Evolutionary conservation across 2,888 invertebrate genomes (phyloP), one percentile per base, ranked within the genome.

Genomic region (Leptopilina drosophilae): DNA sequence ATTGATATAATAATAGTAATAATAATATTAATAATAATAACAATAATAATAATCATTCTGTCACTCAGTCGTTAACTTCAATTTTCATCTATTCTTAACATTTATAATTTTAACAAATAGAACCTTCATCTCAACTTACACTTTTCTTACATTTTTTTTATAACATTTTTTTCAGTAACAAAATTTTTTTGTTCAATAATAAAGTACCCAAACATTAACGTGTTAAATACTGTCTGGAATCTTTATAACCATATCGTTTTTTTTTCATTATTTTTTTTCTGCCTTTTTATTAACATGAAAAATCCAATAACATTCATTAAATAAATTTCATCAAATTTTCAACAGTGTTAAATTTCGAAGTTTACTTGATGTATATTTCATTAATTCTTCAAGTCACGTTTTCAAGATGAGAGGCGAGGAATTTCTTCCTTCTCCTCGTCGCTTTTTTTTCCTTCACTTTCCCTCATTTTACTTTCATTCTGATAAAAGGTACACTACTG

Each of bases 401-500:
- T 69, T 53, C 67, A 69, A 69, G 67, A 49, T 69, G 67, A 69
- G 67, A 69, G 20, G 14, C 49, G 49, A 69, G 67, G 65, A 64
- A 53, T 66, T 53, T 62, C 26, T 79, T 78, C 82, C 82, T 42
- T 11, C 49, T 86, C 14, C 65, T 49, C 77, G 40, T 64, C 26
- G 12, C 64, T 80, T 56, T 14, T 76, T 20, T 76, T 64, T 53
- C 77, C 69, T 80, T 56, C 53, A n/a, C 64, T 78, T 53, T 69
- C 67, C 26, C 67, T 69, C 67, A 69, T 46, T 67, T 67, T 49
- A 67, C 67, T 62, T 64, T 79, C 62, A 66, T 59, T 65, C 66
- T 14, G 12, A 46, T 26, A 49, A 26, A 69, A 53, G 26, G 67
- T 26, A 49, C 14, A 69, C 20, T 20, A 69, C 20, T 20, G 67